Percentiles rank a stretch among this genome's conserved stretches.
Evolutionary conservation across 2,888 invertebrate species (phyloP).

Genomic region (Tineola bisselliella): DNA sequence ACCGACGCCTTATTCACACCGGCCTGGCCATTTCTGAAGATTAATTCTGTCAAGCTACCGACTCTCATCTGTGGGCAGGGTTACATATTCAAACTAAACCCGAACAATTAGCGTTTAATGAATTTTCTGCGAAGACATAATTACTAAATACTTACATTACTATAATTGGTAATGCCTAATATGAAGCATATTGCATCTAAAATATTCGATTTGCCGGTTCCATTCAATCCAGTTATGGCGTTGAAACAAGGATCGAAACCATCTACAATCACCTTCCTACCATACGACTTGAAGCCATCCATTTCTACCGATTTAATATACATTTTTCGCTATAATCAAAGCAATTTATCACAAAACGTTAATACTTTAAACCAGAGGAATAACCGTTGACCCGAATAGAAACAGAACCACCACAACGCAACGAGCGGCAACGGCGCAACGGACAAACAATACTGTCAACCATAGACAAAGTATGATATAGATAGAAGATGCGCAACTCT

Average conservation of each 20-base stretch:
- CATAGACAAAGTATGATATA: too few species aligned
- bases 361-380: too few species aligned
- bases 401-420: too few species aligned
- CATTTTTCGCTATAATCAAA: too few species aligned
- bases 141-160: constrained; percentile 73
- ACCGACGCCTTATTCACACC: constrained; percentile 96
- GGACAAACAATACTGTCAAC: too few species aligned
- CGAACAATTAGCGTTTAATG: too few species aligned
- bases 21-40: constrained; percentile 98
- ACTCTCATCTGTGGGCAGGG: constrained; percentile 84
- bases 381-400: too few species aligned
- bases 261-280: constrained; percentile 87
- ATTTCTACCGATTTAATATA: constrained; percentile 90
- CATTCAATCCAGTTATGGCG: constrained; percentile 97
- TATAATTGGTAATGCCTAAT: constrained; percentile 91
- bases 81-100: too few species aligned
- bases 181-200: constrained; percentile 98
- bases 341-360: too few species aligned
- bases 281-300: constrained; percentile 99
- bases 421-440: too few species aligned
- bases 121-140: too few species aligned
- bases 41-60: constrained; percentile 89
- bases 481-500: too few species aligned
- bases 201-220: constrained; percentile 97
- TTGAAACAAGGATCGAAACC: constrained; percentile 96